Evolutionary conservation across 2,888 invertebrate species (phyloP).

Genomic region (Seladonia tumulorum): DNA sequence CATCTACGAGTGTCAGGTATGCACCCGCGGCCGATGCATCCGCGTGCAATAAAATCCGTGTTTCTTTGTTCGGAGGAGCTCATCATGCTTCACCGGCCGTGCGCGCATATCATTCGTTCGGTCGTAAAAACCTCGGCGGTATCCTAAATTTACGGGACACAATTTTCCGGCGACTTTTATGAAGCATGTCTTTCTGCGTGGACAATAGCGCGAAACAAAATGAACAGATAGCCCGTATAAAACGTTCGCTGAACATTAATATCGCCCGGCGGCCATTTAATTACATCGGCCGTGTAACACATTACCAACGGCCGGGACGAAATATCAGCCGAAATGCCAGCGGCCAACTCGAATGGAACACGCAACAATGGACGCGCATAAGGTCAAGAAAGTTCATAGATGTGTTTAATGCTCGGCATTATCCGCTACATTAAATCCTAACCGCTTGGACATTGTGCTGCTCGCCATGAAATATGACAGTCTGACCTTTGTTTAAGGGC

Average conservation of each 20-base stretch:
- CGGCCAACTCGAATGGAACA: not conserved
- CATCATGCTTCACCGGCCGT: not conserved
- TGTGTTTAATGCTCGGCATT: conserved; percentile 17
- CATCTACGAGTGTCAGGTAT: conserved; percentile 82
- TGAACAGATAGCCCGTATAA: not conserved
- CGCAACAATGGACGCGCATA: conserved; percentile 23
- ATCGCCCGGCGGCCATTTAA: not conserved
- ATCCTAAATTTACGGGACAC: conserved; percentile 25
- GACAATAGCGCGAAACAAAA: conserved; percentile 5
- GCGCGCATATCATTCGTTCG: conserved; percentile 23
- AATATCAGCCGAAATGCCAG: conserved; percentile 61
- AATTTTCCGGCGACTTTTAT: conserved; percentile 20
- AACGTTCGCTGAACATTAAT: not conserved
- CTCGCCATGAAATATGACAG: not conserved
- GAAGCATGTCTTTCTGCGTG: conserved; percentile 20
- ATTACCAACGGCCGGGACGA: conserved; percentile 1
- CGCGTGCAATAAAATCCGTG: conserved; percentile 12
- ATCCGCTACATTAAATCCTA: conserved; percentile 16
- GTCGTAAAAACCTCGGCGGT: conserved; percentile 12
- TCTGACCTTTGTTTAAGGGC: not conserved
- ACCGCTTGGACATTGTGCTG: not conserved
- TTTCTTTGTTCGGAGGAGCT: not conserved
- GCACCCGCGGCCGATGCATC: not conserved
- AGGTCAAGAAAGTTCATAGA: conserved; percentile 26
- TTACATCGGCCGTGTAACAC: not conserved